phyloP scores from a whole-genome alignment of 2,113 vertebrate species.

The Microcebus ravelobensis region DNA sequence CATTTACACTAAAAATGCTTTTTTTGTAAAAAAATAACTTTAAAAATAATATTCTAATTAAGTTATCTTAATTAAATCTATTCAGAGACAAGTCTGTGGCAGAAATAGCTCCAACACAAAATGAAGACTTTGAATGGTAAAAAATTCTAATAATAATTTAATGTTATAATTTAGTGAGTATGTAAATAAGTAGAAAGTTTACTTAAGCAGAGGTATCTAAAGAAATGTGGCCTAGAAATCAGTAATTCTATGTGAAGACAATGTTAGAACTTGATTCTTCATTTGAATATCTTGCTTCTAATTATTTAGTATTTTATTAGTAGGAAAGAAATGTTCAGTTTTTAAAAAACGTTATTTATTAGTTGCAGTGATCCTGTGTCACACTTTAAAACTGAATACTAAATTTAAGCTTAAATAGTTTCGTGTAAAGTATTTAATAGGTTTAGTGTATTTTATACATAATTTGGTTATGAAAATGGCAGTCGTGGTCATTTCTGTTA shows the following conservation, averaged over 20 bases:
- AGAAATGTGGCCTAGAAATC: constrained; percentile 11
- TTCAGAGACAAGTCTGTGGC: not conserved
- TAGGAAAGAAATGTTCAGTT: constrained; percentile 35
- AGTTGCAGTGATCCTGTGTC: constrained; percentile 37
- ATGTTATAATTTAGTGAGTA: not conserved
- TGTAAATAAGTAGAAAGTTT: constrained; percentile 55
- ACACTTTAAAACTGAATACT: constrained; percentile 48
- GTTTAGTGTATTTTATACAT: constrained; percentile 44
- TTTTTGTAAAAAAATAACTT: too few relatives aligned
- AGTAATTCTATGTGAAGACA: not conserved
- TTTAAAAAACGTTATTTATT: constrained; percentile 63
- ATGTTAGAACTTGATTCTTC: constrained; percentile 33
- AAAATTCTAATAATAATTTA: constrained; percentile 33
- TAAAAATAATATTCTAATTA: too few relatives aligned
- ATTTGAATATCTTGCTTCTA: constrained; percentile 35
- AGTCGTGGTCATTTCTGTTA: not conserved
- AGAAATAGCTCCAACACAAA: constrained; percentile 37
- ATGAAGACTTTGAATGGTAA: constrained; percentile 51
- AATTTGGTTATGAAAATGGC: constrained; percentile 53
- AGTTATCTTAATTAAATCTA: not conserved
- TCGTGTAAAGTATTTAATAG: constrained; percentile 37
- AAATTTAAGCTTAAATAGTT: constrained; percentile 43
- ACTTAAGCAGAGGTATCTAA: not conserved
- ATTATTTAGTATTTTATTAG: constrained; percentile 51
- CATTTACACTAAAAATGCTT: not conserved